These are phyloP conservation scores for Lucifuga dentata DNA, from an alignment of 2,113 vertebrate genomes.

Conservation along the genomic window DNA sequence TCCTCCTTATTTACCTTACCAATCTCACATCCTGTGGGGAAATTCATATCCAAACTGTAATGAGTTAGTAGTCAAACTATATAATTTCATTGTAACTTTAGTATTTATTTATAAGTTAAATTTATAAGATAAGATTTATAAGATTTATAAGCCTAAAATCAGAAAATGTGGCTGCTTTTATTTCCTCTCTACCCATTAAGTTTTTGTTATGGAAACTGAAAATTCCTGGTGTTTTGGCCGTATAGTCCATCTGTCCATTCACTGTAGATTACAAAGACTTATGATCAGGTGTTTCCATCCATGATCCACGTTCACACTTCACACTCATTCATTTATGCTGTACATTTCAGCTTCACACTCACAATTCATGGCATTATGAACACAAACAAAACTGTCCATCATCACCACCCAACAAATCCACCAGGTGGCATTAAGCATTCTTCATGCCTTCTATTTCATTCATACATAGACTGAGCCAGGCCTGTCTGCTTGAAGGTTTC, in stretches of 20 bases:
- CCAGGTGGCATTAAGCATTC: conserved; percentile 30
- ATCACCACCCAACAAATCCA: conserved; percentile 35
- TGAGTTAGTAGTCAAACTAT: neutral
- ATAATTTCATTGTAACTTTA: neutral
- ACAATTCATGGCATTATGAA: conserved; percentile 24
- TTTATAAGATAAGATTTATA: no score
- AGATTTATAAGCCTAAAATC: conserved; percentile 6
- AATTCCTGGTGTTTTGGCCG: neutral
- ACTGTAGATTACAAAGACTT: conserved; percentile 20
- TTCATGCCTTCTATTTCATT: conserved; percentile 60
- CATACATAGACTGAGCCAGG: conserved; percentile 77
- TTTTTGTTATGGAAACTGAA: no score
- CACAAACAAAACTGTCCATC: conserved; percentile 7
- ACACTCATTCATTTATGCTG: neutral
- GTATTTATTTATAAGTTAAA: no score
- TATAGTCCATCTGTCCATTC: neutral
- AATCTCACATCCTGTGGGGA: no score
- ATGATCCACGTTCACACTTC: conserved; percentile 17
- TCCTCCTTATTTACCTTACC: no score
- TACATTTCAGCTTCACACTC: conserved; percentile 2
- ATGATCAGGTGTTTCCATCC: conserved; percentile 22
- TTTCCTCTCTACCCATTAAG: neutral
- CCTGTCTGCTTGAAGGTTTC: conserved; percentile 84
- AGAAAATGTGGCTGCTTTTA: neutral
- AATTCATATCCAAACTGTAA: no score